These are phyloP conservation scores for Zygaena filipendulae DNA, from an alignment of 2,888 invertebrate genomes.

Conservation along the genomic window DNA sequence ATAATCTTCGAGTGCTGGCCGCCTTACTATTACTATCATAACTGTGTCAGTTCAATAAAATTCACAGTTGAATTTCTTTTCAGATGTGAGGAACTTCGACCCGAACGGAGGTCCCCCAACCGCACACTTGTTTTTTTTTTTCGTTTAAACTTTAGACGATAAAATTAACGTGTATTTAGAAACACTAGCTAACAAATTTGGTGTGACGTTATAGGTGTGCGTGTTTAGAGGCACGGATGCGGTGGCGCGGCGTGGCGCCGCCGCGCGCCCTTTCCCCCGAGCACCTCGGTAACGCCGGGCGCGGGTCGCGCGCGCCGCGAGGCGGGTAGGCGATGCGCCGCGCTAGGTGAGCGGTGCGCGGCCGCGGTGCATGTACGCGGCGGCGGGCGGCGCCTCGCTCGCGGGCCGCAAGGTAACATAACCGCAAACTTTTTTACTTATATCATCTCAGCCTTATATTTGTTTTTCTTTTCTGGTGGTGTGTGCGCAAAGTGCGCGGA, in stretches of 20 bases:
- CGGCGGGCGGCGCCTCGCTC: constrained; percentile 88
- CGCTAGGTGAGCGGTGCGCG: constrained; percentile 35
- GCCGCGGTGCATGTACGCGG: constrained; percentile 82
- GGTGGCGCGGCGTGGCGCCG: constrained; percentile 38
- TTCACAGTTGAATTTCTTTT: no score
- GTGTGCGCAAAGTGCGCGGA: no score
- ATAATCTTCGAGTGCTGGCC: no score
- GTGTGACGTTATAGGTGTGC: constrained; percentile 33
- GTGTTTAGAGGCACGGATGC: constrained; percentile 46
- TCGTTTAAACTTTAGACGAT: no score
- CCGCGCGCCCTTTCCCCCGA: constrained; percentile 20
- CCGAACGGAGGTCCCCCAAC: background rate
- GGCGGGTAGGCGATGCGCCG: constrained; percentile 24
- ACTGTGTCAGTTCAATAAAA: no score
- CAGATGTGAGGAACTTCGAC: no score
- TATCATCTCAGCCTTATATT: no score
- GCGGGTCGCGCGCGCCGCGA: constrained; percentile 25
- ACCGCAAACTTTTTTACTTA: no score
- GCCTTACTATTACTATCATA: no score
- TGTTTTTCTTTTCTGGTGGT: no score
- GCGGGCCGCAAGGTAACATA: constrained; percentile 84
- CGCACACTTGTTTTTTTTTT: background rate
- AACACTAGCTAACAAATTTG: constrained; percentile 4
- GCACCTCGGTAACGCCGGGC: constrained; percentile 17
- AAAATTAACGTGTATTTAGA: no score